phyloP scores from a whole-genome alignment of 1,140 invertebrate species.

The Octopus bimaculoides region DNA sequence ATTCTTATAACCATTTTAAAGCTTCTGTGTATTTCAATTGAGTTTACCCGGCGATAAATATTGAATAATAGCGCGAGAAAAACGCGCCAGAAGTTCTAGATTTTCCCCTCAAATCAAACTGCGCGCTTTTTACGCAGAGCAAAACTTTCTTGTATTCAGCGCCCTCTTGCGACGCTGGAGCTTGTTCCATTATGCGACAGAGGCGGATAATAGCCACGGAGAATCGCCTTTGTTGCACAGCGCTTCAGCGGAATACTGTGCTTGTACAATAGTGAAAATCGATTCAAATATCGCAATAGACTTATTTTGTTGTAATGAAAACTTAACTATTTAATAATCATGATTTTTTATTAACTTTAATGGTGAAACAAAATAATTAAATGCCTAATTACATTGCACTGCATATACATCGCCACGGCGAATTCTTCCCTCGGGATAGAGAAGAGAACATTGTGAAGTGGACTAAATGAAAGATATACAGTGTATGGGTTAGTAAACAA shows the following conservation, averaged over 20 bases:
- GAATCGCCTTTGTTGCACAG: neutral
- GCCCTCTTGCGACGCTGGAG: conserved; percentile 3
- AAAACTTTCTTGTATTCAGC: conserved; percentile 6
- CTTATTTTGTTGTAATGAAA: neutral
- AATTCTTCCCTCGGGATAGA: too few species aligned
- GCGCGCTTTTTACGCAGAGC: conserved; percentile 2
- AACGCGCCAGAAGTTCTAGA: neutral
- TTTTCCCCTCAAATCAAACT: neutral
- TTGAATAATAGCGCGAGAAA: neutral
- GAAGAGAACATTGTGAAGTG: too few species aligned
- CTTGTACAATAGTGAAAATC: neutral
- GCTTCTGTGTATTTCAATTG: neutral
- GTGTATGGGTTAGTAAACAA: too few species aligned
- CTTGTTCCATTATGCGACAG: neutral
- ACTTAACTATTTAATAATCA: neutral
- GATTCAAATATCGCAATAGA: too few species aligned
- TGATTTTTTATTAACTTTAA: neutral
- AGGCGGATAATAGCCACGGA: neutral
- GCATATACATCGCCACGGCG: too few species aligned
- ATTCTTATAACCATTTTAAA: neutral
- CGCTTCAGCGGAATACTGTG: neutral
- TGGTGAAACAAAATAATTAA: too few species aligned
- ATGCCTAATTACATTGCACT: too few species aligned
- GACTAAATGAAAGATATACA: too few species aligned
- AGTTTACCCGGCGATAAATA: neutral